phyloP scores from a whole-genome alignment of 2,888 invertebrate species.

The Metopia argyrocephala region DNA sequence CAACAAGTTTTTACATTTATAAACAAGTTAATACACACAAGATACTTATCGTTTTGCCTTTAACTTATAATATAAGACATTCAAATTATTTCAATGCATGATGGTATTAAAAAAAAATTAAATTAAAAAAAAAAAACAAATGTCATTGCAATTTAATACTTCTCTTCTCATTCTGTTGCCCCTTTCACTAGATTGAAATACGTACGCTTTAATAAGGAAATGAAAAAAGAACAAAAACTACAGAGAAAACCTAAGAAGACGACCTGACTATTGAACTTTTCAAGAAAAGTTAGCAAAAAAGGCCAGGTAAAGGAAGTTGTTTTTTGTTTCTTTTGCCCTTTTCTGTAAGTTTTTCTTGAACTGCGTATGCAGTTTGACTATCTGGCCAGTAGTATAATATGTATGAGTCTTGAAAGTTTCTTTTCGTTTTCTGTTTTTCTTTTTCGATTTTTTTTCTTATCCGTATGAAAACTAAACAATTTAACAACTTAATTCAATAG shows the following conservation, averaged over 20 bases:
- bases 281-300: conserved; percentile 33
- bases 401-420: conserved; percentile 15
- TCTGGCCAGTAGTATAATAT: not conserved
- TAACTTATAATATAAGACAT: conserved; percentile 18
- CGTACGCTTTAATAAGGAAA: not conserved
- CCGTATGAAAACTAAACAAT: conserved; percentile 65
- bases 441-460: conserved; percentile 24
- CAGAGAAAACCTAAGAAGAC: not conserved
- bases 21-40: conserved; percentile 49
- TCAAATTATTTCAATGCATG: conserved; percentile 23
- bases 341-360: not conserved
- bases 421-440: not conserved
- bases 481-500: conserved; percentile 69
- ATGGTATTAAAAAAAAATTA: not conserved
- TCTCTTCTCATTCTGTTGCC: not conserved
- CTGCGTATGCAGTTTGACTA: not conserved
- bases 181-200: not conserved
- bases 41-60: conserved; percentile 30
- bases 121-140: not conserved
- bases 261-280: conserved; percentile 58
- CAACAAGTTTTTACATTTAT: conserved; percentile 50
- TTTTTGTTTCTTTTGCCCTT: not conserved
- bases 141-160: conserved; percentile 24
- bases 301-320: conserved; percentile 41
- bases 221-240: not conserved